Percentiles rank a stretch among this genome's conserved stretches.
These are phyloP conservation scores for Cynaeus angustus DNA, from an alignment of 2,888 invertebrate genomes.

Conservation along the genomic window DNA sequence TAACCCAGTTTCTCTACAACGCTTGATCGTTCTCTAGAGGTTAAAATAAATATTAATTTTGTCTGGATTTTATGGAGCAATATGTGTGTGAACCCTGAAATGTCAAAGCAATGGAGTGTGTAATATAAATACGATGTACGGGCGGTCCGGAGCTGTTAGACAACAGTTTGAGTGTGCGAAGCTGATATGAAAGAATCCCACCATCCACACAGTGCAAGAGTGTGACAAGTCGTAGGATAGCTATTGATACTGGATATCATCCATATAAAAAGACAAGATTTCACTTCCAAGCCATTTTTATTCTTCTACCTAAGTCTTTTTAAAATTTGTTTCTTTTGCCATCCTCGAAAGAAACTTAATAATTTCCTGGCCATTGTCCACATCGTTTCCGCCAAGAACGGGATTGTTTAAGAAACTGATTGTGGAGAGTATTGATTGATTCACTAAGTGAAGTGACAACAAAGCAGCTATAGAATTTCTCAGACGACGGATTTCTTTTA, in stretches of 20 bases:
- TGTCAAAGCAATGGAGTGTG: slow-evolving; percentile 59
- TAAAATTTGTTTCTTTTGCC: slow-evolving; percentile 29
- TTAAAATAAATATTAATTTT: too few species aligned
- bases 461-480: slow-evolving; percentile 62
- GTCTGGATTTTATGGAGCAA: neutral
- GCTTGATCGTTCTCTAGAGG: too few species aligned
- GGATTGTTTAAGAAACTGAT: slow-evolving; percentile 58
- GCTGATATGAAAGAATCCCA: slow-evolving; percentile 49
- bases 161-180: slow-evolving; percentile 51
- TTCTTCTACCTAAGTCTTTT: slow-evolving; percentile 3
- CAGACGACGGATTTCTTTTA: slow-evolving; percentile 61
- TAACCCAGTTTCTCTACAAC: too few species aligned
- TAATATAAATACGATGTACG: slow-evolving; percentile 61
- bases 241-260: slow-evolving; percentile 45
- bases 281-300: slow-evolving; percentile 3
- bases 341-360: slow-evolving; percentile 39
- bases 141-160: slow-evolving; percentile 45
- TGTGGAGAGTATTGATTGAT: slow-evolving; percentile 58
- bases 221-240: slow-evolving; percentile 45
- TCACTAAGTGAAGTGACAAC: slow-evolving; percentile 63
- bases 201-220: slow-evolving; percentile 23
- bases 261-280: slow-evolving; percentile 30
- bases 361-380: slow-evolving; percentile 46
- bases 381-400: slow-evolving; percentile 54
- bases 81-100: slow-evolving; percentile 35